Evolutionary conservation across 2,113 vertebrate species (phyloP), one percentile per base, ranked within the genome.

Genomic region (Vulpes lagopus): DNA sequence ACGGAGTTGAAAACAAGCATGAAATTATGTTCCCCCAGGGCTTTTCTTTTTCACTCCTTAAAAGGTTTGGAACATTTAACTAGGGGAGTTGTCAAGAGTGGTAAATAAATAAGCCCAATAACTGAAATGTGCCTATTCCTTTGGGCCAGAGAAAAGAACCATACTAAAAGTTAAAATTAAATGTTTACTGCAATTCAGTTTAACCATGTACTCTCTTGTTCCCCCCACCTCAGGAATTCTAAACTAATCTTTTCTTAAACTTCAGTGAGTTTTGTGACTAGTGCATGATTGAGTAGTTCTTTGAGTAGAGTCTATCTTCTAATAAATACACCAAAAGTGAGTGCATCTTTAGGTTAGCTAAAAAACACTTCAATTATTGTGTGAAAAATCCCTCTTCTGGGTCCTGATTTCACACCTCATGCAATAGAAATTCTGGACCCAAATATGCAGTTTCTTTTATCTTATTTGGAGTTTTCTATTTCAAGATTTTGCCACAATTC

Each of bases 111-210:
- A 90, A 95, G 81, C 74, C 92, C 76, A 95, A 60, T 94, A 86
- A 90, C 53, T 91, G 86, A 91, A 25, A 85, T 81, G n/a, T 74
- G n/a, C 60, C 43, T 89, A 62, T 89, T 87, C 64, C 90, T 97
- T 59, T 79, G 91, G 73, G 38, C 20, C 69, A 94, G 55, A 88
- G 93, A 96, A 55, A 49, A 57, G 87, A 91, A 80, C 76, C 8
- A 35, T 53, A 85, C 15, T 67, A 7, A n/a, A 94, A 95, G 73
- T 97, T 95, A 96, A 97, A 97, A 96, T 96, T 96, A 94, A 96
- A 78, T 60, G 25, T 91, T 94, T 97, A 91, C 81, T 74, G 32
- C 73, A 32, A 80, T 97, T 76, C 53, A 83, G 32, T 86, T 96
- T 94, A 71, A 71, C 4, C 10, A 32, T 8, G 0, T 82, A 84